Evolutionary conservation across 2,888 invertebrate genomes (phyloP), one percentile per base, ranked within the genome.

Genomic region (Aspidiotus destructor): DNA sequence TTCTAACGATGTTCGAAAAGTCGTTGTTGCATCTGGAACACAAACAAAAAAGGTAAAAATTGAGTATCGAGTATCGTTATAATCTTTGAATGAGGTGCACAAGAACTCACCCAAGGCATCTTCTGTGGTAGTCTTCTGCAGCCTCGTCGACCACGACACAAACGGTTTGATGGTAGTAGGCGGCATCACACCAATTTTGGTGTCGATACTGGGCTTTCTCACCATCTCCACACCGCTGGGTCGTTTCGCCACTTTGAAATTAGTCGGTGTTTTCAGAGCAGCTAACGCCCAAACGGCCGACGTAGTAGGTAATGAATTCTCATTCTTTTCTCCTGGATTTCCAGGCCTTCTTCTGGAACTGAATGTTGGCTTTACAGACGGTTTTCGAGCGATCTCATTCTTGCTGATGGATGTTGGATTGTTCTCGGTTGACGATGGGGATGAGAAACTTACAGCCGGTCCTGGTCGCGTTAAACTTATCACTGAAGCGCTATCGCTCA

Each of bases 211-310:
- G 10, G n/a, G 11, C 17, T 17, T 28, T 13, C 28, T 9, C 9
- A 40, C 17, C 8, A 13, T 48, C 7, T 48, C 17, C 7, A 41
- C 41, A 16, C 13, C 8, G 16, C 68, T 61, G n/a, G 69, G 70
- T 60, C 69, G 69, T 11, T 42, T 70, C 15, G 68, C 55, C 17
- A 55, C 58, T 61, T 60, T 69, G 28, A 60, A 63, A 8, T 17
- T 62, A 15, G 67, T 67, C 10, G 80, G 78, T 64, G 79, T 79
- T 53, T 78, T 78, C 57, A 81, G 73, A 64, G 81, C 79, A 1
- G 80, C 81, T 48, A 82, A 73, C 0, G 82, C 80, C 82, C 82
- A 82, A 0, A 81, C 81, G 6, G 81, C 79, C 7, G 81, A 76
- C 0, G 81, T 79, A 8, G 81, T 80, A 11, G 82, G 81, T 70